A percentile compares a stretch with the other conserved stretches of the same genome.
These are phyloP conservation scores for Puffinus mauretanicus DNA, from an alignment of 2,113 vertebrate genomes.

Conservation along the genomic window DNA sequence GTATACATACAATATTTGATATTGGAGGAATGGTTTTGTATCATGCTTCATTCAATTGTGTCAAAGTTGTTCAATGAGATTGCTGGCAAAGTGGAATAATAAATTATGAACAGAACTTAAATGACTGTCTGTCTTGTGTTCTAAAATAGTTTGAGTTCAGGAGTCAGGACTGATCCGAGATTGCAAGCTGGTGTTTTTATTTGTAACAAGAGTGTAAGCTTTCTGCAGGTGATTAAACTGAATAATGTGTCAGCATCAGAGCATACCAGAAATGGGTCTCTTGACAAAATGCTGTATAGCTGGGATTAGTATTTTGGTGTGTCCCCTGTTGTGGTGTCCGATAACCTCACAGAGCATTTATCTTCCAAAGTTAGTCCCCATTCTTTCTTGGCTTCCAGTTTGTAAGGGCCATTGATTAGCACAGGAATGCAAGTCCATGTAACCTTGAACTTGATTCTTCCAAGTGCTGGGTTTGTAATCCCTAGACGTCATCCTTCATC, in stretches of 20 bases:
- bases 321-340: not conserved
- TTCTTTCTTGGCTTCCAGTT: not conserved
- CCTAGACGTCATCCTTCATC: not conserved
- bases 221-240: not conserved
- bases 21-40: not conserved
- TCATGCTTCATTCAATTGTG: not conserved
- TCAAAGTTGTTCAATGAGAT: conserved; percentile 3
- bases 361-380: not conserved
- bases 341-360: not conserved
- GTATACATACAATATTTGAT: not conserved
- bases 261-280: not conserved
- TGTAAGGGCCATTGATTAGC: not conserved
- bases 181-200: not conserved
- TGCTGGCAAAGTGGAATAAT: not conserved
- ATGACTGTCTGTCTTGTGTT: not conserved
- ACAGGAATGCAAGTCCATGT: not conserved
- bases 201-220: not conserved
- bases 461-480: not conserved
- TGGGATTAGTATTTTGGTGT: not conserved
- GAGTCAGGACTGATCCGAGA: not conserved
- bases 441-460: not conserved
- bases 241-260: not conserved
- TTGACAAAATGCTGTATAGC: not conserved
- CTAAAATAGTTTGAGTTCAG: not conserved
- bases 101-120: not conserved